Conservation (phyloP, 2,888 invertebrate genomes). For the Macrophya alboannulata region DNA sequence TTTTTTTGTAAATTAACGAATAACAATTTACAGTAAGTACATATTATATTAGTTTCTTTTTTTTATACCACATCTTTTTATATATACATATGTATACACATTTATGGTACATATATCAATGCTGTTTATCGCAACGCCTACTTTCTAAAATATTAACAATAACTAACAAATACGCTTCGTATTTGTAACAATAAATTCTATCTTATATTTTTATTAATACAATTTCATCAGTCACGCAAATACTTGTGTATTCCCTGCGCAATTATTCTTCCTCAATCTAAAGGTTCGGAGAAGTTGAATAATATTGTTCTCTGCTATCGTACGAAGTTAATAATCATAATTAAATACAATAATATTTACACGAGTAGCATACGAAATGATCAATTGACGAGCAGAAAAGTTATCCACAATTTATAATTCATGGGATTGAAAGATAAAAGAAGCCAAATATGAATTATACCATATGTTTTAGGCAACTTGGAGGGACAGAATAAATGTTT, state of each 20-base stretch:
- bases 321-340: neutral
- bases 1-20: constrained; percentile 1
- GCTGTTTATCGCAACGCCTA: neutral
- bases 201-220: neutral
- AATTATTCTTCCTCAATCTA: neutral
- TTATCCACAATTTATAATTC: neutral
- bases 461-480: neutral
- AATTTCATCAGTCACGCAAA: neutral
- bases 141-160: neutral
- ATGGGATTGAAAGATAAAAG: neutral
- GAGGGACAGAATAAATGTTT: too few relatives aligned
- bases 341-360: constrained; percentile 14
- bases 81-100: neutral
- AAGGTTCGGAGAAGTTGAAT: neutral
- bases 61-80: neutral
- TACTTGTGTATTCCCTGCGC: neutral
- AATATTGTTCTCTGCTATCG: neutral
- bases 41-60: neutral
- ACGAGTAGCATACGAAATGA: neutral
- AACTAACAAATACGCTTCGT: neutral
- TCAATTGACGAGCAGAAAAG: neutral
- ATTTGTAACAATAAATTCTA: neutral
- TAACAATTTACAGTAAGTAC: constrained; percentile 29
- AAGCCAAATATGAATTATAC: neutral
- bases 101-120: constrained; percentile 31